A percentile compares a stretch with the other conserved stretches of the same genome.
Evolutionary conservation across 2,888 invertebrate genomes (phyloP).

Genomic region (Eristalis intricaria): DNA sequence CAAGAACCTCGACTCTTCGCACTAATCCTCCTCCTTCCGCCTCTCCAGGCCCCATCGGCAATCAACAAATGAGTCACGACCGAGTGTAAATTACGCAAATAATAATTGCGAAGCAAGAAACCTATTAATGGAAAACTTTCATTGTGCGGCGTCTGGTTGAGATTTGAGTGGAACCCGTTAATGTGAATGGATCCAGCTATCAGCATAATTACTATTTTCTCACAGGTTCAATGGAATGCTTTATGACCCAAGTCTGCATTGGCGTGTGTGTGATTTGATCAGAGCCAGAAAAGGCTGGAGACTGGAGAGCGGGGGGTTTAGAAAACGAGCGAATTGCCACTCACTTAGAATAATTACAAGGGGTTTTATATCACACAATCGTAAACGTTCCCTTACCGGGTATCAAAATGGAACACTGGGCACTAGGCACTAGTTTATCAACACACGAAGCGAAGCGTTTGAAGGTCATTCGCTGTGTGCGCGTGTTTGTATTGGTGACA

Average conservation of each 20-base stretch:
- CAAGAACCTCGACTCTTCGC: slow-evolving; percentile 36
- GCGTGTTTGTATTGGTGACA: slow-evolving; percentile 4
- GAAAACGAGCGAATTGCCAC: neutral
- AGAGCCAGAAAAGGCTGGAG: too few species aligned
- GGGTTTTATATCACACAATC: neutral
- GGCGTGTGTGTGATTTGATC: neutral
- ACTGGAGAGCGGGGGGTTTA: neutral
- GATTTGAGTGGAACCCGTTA: neutral
- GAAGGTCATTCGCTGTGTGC: slow-evolving; percentile 15
- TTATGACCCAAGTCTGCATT: neutral
- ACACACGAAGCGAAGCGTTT: neutral
- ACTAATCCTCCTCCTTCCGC: neutral
- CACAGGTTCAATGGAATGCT: neutral
- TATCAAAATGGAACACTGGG: neutral
- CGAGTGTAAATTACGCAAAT: slow-evolving; percentile 18
- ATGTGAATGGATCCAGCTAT: too few species aligned
- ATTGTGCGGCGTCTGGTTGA: neutral
- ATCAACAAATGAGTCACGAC: slow-evolving; percentile 14
- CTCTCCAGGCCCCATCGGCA: neutral
- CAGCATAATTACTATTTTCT: neutral
- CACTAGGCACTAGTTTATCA: slow-evolving; percentile 6
- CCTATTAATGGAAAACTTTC: slow-evolving; percentile 18
- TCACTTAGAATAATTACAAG: slow-evolving; percentile 10
- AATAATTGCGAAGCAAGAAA: slow-evolving; percentile 24
- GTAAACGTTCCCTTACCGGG: neutral